Base-by-base conservation (phyloP, 2,888 invertebrate species). In the Cybosia mesomella region DNA sequence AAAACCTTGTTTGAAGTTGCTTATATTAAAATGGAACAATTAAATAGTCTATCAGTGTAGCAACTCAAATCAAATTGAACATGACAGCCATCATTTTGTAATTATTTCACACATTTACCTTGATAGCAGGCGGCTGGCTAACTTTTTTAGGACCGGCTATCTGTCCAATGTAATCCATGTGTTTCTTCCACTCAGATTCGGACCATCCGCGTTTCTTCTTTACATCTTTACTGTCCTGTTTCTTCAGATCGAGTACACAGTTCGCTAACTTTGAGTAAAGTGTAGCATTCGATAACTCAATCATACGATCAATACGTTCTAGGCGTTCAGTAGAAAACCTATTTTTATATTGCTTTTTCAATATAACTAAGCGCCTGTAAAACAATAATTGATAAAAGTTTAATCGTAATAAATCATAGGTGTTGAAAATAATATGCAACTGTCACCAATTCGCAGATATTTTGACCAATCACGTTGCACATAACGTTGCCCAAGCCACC, bases 121-220 rank as follows among this genome's bases (percentile, higher is more conserved):
- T 82, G 7, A 87, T 57, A 0, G 86, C 84, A 2, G 83, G 78
- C 0, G 90, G 87, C 43, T 66, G 64, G 58, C 86, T 90, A 58
- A 87, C 76, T 66, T 72, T 87, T 77, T 83, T 92, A 0, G 94
- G 92, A 8, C 67, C 85, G 5, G 94, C 86, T 3, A 95, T 91
- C 67, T 89, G 89, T 7, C 81, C 73, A 43, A 95, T 92, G 53
- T 94, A 91, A 13, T 94, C 94, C 92, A 92, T 93, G 67, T 94
- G 95, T 68, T 92, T 93, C 80, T 93, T 93, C 94, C 94, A 94
- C 4, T 94, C 94, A 24, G 87, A 87, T 68, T 92, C 90, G 0
- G 89, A 81, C 94, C 94, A 94, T 0, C 87, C 90, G 7, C 81
- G 83, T 74, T 89, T 93, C 82, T 90, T 93, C 76, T 88, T 93